These are phyloP conservation scores for Numida meleagris DNA, from an alignment of 2,113 vertebrate species.

Conservation along the genomic window DNA sequence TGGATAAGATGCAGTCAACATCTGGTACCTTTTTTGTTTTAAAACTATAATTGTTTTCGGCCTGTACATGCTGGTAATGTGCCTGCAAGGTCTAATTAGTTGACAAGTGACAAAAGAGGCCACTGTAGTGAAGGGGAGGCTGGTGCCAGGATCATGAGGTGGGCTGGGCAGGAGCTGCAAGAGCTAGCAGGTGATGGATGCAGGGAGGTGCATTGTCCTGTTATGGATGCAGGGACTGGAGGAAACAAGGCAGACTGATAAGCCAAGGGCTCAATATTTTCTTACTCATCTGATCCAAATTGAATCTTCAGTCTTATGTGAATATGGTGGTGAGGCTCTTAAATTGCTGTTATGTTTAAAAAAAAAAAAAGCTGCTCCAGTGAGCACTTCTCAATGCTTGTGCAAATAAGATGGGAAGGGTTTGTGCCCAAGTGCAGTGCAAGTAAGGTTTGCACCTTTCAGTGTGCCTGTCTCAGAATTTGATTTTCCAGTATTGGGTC, in stretches of 20 bases:
- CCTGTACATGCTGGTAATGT: slow-evolving; percentile 9
- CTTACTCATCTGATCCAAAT: background rate
- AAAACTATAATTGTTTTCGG: slow-evolving; percentile 32
- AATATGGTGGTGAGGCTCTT: background rate
- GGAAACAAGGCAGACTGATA: background rate
- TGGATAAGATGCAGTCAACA: slow-evolving; percentile 32
- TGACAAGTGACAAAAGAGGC: slow-evolving; percentile 52
- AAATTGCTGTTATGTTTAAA: background rate
- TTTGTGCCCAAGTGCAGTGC: background rate
- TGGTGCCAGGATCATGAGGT: background rate
- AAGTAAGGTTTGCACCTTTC: background rate
- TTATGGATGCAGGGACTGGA: background rate
- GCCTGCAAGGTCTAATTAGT: slow-evolving; percentile 8
- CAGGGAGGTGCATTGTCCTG: background rate
- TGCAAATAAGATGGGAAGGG: background rate
- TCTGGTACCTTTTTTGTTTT: slow-evolving; percentile 7
- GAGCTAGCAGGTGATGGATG: background rate
- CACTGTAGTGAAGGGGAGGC: background rate
- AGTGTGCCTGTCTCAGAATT: background rate
- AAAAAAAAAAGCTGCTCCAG: background rate
- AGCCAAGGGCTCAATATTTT: background rate
- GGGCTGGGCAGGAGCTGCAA: background rate
- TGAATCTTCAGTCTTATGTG: background rate
- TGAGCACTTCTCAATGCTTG: background rate
- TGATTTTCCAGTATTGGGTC: background rate